These are phyloP conservation scores for Trilocha varians DNA, from an alignment of 2,888 invertebrate genomes.

Conservation along the genomic window DNA sequence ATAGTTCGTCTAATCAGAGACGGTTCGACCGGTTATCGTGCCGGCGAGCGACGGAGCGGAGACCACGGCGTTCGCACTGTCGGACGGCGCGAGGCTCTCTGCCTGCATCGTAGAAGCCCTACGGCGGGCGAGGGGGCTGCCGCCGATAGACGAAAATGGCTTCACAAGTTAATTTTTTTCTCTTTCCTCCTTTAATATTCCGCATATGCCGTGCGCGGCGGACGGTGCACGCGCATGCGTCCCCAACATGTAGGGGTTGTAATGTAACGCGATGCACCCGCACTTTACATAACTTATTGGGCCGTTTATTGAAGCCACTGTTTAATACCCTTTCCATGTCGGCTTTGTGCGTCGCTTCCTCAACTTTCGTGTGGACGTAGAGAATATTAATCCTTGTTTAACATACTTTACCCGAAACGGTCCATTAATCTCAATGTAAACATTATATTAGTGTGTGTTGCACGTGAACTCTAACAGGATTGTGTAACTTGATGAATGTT, in stretches of 20 bases:
- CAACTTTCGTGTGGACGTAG: slow-evolving; percentile 28
- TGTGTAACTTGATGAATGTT: slow-evolving; percentile 2
- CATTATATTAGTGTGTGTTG: slow-evolving; percentile 18
- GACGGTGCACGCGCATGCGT: slow-evolving; percentile 69
- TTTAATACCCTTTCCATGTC: slow-evolving; percentile 68
- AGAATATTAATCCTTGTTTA: slow-evolving; percentile 57
- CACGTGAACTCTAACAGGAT: slow-evolving; percentile 14
- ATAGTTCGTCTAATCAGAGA: slow-evolving; percentile 46
- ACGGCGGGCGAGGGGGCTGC: slow-evolving; percentile 57
- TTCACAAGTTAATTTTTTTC: slow-evolving; percentile 74
- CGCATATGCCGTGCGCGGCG: slow-evolving; percentile 69
- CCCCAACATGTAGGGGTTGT: slow-evolving; percentile 58
- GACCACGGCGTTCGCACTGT: slow-evolving; percentile 37
- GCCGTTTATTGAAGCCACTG: slow-evolving; percentile 66
- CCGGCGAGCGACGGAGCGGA: slow-evolving; percentile 11
- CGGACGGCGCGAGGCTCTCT: slow-evolving; percentile 56
- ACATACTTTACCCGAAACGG: slow-evolving; percentile 41
- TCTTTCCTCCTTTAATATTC: slow-evolving; percentile 74
- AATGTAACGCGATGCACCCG: slow-evolving; percentile 68
- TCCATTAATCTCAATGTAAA: slow-evolving; percentile 51
- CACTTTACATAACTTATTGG: slow-evolving; percentile 72
- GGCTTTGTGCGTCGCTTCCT: slow-evolving; percentile 60
- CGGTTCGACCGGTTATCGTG: slow-evolving; percentile 39
- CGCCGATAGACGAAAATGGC: slow-evolving; percentile 71
- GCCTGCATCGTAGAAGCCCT: slow-evolving; percentile 51